Evolutionary conservation across 2,797 vertebrate species (phyloP), one percentile per base, ranked within the genome.

Genomic region (Podarcis siculus): DNA sequence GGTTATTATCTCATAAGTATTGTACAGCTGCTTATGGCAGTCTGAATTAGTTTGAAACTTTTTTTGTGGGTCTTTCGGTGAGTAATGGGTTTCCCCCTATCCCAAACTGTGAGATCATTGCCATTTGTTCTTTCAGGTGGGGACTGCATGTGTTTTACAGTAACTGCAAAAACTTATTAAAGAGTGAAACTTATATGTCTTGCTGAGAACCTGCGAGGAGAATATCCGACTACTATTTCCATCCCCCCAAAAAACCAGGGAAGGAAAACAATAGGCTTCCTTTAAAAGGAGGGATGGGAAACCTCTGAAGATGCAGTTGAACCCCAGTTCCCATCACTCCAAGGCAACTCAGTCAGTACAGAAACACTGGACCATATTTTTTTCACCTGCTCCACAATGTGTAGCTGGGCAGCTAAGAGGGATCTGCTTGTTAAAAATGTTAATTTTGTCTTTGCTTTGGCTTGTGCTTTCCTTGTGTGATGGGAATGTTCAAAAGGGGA

Each of bases 201-300:
- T 37, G 66, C 5, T 0, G 4, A 84, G 75, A 30, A 83, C 64
- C 21, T 23, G 21, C 0, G 0, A 87, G 67, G 30, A 82, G 79
- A 85, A 39, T 25, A 42, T 25, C 79, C 86, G 81, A 73, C 6
- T 82, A 85, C 58, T 30, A 17, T 83, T 67, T 17, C 3, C 15
- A 75, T 27, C 37, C 58, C 49, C 81, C 42, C 30, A 58, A 17
- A 64, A 82, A 58, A 8, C 10, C n/a, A 55, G 21, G n/a, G 25
- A 45, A 3, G 23, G 9, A 77, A 67, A 87, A 5, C 8, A 64
- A 76, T 42, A 5, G 45, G 13, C 1, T 27, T 42, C 2, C 21
- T 39, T 75, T 87, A 55, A 45, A 12, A 23, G 5, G 17, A 64
- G 17, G 61, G 61, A 64, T 64, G 21, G 23, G 8, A 1, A 27